Evolutionary conservation across 2,888 invertebrate genomes (phyloP).

Genomic region (Polydrusus pterygomalis): DNA sequence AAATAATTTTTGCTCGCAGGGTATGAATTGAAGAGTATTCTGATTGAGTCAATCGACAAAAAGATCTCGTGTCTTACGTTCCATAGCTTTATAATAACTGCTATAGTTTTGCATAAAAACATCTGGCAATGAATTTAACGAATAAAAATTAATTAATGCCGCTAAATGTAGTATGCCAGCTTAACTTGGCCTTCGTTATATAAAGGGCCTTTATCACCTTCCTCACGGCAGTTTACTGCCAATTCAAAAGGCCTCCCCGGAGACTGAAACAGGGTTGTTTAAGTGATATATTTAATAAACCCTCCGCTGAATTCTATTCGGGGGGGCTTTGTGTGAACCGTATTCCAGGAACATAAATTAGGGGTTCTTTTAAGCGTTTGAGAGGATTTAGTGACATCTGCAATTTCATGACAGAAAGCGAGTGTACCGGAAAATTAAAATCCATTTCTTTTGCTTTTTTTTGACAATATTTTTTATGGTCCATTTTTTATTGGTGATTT

Average conservation of each 20-base stretch:
- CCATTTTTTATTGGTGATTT: background rate
- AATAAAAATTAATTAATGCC: conserved; percentile 27
- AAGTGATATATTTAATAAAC: conserved; percentile 43
- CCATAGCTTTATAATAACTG: no score
- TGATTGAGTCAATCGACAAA: no score
- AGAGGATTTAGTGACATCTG: conserved; percentile 24
- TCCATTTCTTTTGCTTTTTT: conserved; percentile 11
- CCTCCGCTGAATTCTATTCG: conserved; percentile 37
- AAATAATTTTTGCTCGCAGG: no score
- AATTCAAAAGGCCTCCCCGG: conserved; percentile 33
- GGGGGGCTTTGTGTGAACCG: conserved; percentile 12
- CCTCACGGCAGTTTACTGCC: conserved; percentile 28
- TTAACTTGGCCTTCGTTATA: conserved; percentile 21
- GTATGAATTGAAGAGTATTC: no score
- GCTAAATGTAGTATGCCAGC: background rate
- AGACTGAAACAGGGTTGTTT: conserved; percentile 31
- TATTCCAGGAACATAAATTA: conserved; percentile 26
- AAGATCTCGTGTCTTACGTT: no score
- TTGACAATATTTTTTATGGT: background rate
- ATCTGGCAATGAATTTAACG: background rate
- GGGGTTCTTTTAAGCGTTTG: conserved; percentile 1
- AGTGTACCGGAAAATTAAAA: conserved; percentile 22
- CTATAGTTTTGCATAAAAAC: no score
- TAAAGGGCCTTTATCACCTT: conserved; percentile 28
- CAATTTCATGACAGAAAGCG: conserved; percentile 7